These are phyloP conservation scores for Aurelia coerulea DNA, from an alignment of 30 jellyfish, hydroid and myxozoan genomes.

Conservation along the genomic window DNA sequence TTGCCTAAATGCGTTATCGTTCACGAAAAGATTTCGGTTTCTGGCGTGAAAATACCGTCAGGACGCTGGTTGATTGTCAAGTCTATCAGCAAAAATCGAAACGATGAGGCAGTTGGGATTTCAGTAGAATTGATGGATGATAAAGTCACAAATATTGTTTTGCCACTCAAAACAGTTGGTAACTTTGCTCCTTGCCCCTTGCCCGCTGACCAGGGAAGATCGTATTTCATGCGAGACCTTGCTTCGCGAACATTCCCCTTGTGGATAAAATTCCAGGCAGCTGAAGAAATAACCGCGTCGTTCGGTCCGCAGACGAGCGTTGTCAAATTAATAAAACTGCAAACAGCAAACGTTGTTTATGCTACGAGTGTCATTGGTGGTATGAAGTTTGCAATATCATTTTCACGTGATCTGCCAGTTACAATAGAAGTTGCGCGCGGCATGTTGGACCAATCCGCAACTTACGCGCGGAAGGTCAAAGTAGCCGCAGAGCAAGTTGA, in stretches of 20 bases:
- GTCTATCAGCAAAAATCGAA: constrained; percentile 26
- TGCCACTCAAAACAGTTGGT: constrained; percentile 70
- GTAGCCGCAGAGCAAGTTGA: constrained; percentile 49
- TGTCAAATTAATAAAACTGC: constrained; percentile 31
- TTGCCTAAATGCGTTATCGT: constrained; percentile 63
- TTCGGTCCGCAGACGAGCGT: constrained; percentile 86
- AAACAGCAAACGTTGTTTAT: constrained; percentile 48
- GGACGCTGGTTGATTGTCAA: constrained; percentile 61
- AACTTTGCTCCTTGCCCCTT: constrained; percentile 70
- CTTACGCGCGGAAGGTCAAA: constrained; percentile 50
- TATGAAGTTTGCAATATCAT: constrained; percentile 75
- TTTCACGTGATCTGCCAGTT: constrained; percentile 87
- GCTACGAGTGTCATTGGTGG: constrained; percentile 81
- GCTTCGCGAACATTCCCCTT: constrained; percentile 69
- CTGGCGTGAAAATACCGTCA: constrained; percentile 32
- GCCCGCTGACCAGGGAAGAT: constrained; percentile 31
- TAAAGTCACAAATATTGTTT: constrained; percentile 20
- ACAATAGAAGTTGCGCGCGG: constrained; percentile 80
- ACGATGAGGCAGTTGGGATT: constrained; percentile 59
- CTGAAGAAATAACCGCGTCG: constrained; percentile 58
- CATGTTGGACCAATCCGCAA: constrained; percentile 34
- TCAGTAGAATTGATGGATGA: constrained; percentile 34
- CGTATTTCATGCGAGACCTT: constrained; percentile 65
- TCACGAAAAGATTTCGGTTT: constrained; percentile 27
- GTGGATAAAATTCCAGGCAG: constrained; percentile 60